Conservation (phyloP, 1,140 invertebrate species). For the Drosophila yakuba region DNA sequence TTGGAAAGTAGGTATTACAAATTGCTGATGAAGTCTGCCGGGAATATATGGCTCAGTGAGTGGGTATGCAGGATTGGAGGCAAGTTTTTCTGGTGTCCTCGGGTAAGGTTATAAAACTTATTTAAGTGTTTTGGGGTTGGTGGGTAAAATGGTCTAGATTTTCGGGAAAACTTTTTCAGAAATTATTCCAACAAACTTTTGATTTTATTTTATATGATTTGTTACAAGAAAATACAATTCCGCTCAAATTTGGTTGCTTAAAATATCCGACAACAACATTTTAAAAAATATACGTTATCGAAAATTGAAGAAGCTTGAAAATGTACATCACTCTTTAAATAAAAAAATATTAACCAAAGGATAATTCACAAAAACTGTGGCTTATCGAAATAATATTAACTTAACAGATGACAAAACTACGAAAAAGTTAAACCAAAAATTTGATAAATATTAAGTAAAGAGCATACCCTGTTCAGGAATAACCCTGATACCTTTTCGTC, state of each 20-base stretch:
- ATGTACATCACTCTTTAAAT: too few relatives aligned
- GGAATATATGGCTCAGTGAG: constrained; percentile 34
- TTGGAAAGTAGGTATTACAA: constrained; percentile 59
- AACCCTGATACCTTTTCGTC: constrained; percentile 1
- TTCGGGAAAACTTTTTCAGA: neutral
- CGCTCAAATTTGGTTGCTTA: too few relatives aligned
- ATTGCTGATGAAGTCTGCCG: constrained; percentile 59
- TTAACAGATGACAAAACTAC: neutral
- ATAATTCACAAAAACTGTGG: too few relatives aligned
- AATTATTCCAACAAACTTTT: neutral
- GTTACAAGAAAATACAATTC: too few relatives aligned
- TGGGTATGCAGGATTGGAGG: constrained; percentile 17
- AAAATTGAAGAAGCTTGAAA: too few relatives aligned
- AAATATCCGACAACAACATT: too few relatives aligned
- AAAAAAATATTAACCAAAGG: too few relatives aligned
- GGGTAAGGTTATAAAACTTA: constrained; percentile 4
- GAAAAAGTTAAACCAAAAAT: neutral
- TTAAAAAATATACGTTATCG: too few relatives aligned
- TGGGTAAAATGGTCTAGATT: neutral
- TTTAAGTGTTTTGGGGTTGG: neutral
- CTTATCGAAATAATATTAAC: too few relatives aligned
- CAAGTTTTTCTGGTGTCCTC: neutral
- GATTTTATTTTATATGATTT: neutral
- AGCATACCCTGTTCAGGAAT: constrained; percentile 23
- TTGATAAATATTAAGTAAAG: constrained; percentile 3